Base-by-base conservation (phyloP, 2,113 vertebrate genomes). In the Spea multiplicata region DNA sequence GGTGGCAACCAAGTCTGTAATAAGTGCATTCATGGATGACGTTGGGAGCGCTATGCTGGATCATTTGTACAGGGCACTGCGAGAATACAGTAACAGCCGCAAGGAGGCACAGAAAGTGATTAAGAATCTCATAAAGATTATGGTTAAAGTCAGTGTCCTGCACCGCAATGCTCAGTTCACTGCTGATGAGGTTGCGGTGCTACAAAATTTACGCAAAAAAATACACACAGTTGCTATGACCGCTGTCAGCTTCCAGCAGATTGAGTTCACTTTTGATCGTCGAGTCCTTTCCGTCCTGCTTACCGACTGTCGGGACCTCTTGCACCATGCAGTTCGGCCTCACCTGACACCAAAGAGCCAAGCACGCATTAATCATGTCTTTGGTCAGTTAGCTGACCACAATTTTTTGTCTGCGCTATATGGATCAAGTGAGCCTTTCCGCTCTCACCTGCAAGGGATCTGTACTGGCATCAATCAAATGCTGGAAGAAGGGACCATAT, bases 241-340 rank as follows among this genome's bases (percentile, higher is more conserved):
- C 0, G 95, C 95, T 0, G 91, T 98, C 85, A 99, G 96, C 83
- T 99, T 99, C 92, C 89, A 96, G 88, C 96, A 98, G 89, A 95
- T 99, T 46, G 97, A 95, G 88, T 99, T 99, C 91, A 98, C 97
- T 84, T 99, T 99, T 0, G 97, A 99, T 93, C 93, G 96, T 3
- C 92, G 95, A 3, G 92, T 99, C 80, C 93, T 99, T 93, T 91
- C 95, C 9, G 44, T 88, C 2, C 92, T 92, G 6, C 89, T 99
- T 12, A 94, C 89, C 0, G 96, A 98, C 84, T 98, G 96, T 85
- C 88, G 95, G 0, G 96, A 98, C 69, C 92, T 98, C 71, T 92
- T 99, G 81, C 97, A 96, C 88, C 94, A 96, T 86, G 95, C 94
- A 0, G 90, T 96, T 83, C 95, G 93, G 4, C 90, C 92, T 0